Percentiles rank a stretch among this genome's conserved stretches.
phyloP scores from a whole-genome alignment of 2,797 vertebrate species.

The Phrynocephalus forsythii region DNA sequence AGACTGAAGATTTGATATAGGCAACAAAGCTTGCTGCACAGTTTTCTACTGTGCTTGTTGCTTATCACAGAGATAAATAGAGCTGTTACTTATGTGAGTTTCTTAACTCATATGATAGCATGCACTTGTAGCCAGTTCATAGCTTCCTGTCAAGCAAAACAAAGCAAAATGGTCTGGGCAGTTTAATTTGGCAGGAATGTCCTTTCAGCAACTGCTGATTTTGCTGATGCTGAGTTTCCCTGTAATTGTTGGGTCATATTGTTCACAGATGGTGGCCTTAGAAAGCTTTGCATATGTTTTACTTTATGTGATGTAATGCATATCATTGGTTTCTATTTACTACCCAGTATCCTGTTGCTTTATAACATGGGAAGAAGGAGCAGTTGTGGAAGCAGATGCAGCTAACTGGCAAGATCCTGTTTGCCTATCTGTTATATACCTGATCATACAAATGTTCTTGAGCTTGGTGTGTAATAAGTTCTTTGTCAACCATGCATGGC shows the following conservation, averaged over 20 bases:
- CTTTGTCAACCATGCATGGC: too few species aligned
- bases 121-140: not conserved
- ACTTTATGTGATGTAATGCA: not conserved
- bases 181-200: not conserved
- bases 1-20: too few species aligned
- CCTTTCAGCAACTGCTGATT: not conserved
- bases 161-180: not conserved
- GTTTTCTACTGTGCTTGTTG: not conserved
- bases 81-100: conserved; percentile 1
- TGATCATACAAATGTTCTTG: too few species aligned
- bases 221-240: not conserved
- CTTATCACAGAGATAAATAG: not conserved
- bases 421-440: too few species aligned
- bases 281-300: not conserved
- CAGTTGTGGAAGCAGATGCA: too few species aligned
- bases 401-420: too few species aligned
- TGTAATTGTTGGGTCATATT: not conserved
- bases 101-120: not conserved
- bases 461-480: too few species aligned
- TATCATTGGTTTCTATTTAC: not conserved
- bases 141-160: not conserved
- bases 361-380: too few species aligned
- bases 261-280: not conserved
- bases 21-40: not conserved
- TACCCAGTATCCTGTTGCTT: too few species aligned